Conservation (phyloP, 1,140 invertebrate species). For the Apis florea region DNA sequence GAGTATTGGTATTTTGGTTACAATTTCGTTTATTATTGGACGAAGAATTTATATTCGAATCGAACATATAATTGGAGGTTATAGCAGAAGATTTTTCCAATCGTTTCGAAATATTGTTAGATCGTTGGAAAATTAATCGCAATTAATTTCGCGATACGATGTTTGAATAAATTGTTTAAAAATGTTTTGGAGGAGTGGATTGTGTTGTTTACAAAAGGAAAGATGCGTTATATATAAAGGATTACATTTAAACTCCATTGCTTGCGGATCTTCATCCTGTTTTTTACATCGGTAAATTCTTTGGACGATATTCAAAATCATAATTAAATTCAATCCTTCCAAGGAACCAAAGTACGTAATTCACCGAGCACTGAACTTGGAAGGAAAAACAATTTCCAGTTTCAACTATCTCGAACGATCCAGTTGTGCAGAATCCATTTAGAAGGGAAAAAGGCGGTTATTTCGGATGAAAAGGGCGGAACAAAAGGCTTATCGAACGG, state of each 20-base stretch:
- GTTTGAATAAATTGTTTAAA: no score
- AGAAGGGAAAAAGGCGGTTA: not conserved
- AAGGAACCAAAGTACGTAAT: not conserved
- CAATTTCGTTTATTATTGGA: not conserved
- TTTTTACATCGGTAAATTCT: not conserved
- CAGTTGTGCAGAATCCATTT: constrained; percentile 8
- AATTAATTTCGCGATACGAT: no score
- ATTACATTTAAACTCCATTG: not conserved
- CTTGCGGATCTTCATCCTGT: not conserved
- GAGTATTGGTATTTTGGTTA: not conserved
- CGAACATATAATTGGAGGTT: no score
- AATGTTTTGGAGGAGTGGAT: no score
- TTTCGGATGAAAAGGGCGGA: not conserved
- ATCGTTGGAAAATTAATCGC: no score
- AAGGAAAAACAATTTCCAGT: not conserved
- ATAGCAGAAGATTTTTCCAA: no score
- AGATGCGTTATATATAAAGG: no score
- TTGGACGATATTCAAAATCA: not conserved
- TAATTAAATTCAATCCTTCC: not conserved
- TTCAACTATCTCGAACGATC: not conserved
- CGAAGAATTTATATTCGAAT: not conserved
- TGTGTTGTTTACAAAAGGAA: no score
- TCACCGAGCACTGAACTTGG: not conserved
- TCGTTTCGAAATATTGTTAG: no score
- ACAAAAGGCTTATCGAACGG: not conserved